A percentile compares a stretch with the other conserved stretches of the same genome.
phyloP scores from a whole-genome alignment of 92 coral and sea anemone genomes.

The Heteractis magnifica region DNA sequence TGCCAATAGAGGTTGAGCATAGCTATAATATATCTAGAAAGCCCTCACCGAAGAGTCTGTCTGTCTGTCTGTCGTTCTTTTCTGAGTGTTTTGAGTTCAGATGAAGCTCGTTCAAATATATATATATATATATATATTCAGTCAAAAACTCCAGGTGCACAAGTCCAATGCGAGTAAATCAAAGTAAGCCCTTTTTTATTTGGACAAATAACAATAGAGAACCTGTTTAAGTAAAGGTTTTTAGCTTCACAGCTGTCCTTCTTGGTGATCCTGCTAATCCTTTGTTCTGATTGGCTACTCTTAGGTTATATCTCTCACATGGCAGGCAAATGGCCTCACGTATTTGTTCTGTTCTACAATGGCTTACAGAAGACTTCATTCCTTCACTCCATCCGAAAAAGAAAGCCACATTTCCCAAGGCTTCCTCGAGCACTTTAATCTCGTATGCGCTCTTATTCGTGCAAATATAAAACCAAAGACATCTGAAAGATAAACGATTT shows the following conservation, averaged over 20 bases:
- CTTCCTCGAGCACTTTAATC: too few relatives aligned
- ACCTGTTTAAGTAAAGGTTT: constrained; percentile 26
- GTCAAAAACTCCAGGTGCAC: constrained; percentile 2
- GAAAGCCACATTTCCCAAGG: too few relatives aligned
- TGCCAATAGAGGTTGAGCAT: too few relatives aligned
- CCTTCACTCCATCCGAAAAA: constrained; percentile 1
- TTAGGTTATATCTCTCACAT: constrained; percentile 5
- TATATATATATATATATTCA: background rate
- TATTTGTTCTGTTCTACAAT: constrained; percentile 2
- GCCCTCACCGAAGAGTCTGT: too few relatives aligned
- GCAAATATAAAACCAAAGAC: too few relatives aligned
- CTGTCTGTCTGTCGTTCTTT: too few relatives aligned
- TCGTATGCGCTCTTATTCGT: too few relatives aligned
- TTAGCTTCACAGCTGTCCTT: constrained; percentile 62
- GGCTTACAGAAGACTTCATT: constrained; percentile 16
- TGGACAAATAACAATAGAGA: constrained; percentile 24
- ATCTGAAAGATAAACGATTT: too few relatives aligned
- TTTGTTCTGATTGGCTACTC: constrained; percentile 57
- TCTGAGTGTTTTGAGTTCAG: too few relatives aligned
- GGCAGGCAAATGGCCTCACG: constrained; percentile 27
- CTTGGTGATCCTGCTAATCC: constrained; percentile 47
- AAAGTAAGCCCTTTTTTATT: background rate
- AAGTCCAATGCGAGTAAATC: background rate
- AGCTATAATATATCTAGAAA: too few relatives aligned
- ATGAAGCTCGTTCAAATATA: too few relatives aligned